Evolutionary conservation across 2,888 invertebrate genomes (phyloP).

Genomic region (Pegoplata infirma): DNA sequence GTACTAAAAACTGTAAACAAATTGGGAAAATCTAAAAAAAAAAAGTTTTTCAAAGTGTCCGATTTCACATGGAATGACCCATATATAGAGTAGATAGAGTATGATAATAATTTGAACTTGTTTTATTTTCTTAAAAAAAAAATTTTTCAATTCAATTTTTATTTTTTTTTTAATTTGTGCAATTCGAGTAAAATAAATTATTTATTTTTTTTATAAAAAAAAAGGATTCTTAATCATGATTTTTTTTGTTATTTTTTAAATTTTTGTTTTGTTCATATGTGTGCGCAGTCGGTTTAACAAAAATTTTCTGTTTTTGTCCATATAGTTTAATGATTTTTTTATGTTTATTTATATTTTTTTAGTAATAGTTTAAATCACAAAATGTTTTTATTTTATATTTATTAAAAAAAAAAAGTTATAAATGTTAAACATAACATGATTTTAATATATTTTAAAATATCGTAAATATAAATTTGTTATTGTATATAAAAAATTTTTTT

Average conservation of each 20-base stretch:
- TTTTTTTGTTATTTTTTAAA: slow-evolving; percentile 13
- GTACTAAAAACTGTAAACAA: too few relatives aligned
- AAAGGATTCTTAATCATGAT: background rate
- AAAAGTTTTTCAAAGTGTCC: too few relatives aligned
- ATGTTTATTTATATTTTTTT: slow-evolving; percentile 28
- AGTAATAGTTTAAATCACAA: slow-evolving; percentile 52
- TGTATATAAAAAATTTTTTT: background rate
- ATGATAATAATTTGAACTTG: slow-evolving; percentile 55
- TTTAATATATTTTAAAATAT: slow-evolving; percentile 5
- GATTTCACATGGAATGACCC: too few relatives aligned
- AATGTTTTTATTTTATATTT: slow-evolving; percentile 18
- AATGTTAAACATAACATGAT: background rate
- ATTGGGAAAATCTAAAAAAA: too few relatives aligned
- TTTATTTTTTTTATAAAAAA: slow-evolving; percentile 22
- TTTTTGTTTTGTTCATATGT: slow-evolving; percentile 44
- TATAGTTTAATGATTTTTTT: slow-evolving; percentile 38
- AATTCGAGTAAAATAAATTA: slow-evolving; percentile 43
- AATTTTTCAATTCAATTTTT: too few relatives aligned
- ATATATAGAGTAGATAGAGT: too few relatives aligned
- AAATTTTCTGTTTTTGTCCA: slow-evolving; percentile 21
- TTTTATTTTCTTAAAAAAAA: slow-evolving; percentile 44
- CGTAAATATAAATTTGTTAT: slow-evolving; percentile 2
- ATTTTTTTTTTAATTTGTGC: slow-evolving; percentile 44
- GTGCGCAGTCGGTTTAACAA: slow-evolving; percentile 55
- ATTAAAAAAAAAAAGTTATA: slow-evolving; percentile 17